A percentile compares a stretch with the other conserved stretches of the same genome.
Conservation (phyloP, 2,797 vertebrate species). For the Bradypodion ventrale region DNA sequence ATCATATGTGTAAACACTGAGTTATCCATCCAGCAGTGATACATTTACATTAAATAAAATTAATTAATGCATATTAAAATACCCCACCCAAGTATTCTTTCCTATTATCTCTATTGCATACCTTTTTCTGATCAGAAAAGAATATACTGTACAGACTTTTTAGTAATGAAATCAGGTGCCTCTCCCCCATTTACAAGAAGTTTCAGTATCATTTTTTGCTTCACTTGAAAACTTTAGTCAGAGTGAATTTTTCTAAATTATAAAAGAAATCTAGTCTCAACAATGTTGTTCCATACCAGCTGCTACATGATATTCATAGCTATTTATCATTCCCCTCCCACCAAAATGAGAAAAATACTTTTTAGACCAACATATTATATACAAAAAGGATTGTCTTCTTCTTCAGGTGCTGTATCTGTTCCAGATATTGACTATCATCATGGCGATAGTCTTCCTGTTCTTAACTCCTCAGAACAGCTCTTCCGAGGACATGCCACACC, state of each 20-base stretch:
- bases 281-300: neutral
- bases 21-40: no score
- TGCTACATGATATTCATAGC: neutral
- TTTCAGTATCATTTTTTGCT: neutral
- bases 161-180: neutral
- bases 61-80: neutral
- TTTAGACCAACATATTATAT: neutral
- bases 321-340: neutral
- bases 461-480: no score
- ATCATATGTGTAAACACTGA: no score
- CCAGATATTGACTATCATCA: no score
- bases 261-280: neutral
- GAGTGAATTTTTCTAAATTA: neutral
- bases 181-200: neutral
- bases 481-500: no score
- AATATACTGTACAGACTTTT: neutral
- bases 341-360: neutral
- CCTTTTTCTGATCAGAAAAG: conserved; percentile 25
- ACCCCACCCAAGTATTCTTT: no score
- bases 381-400: conserved; percentile 29
- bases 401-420: no score
- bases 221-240: neutral
- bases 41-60: neutral
- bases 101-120: neutral
- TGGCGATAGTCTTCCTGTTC: no score